Evolutionary conservation across 2,797 vertebrate species (phyloP).

Genomic region (Masticophis lateralis): DNA sequence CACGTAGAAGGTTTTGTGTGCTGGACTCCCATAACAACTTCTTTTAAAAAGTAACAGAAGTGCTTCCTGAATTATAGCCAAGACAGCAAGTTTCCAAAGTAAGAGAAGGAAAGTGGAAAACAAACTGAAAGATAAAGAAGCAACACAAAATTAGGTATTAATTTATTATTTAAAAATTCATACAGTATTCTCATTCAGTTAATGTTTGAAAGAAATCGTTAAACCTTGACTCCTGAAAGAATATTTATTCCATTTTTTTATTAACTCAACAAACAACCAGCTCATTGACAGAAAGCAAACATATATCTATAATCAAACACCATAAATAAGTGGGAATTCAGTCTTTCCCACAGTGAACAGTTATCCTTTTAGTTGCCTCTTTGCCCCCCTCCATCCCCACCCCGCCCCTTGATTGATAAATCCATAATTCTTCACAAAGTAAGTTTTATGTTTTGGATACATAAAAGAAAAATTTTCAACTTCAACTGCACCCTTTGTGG

Average conservation of each 20-base stretch:
- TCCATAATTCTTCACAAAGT: not conserved
- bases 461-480: not conserved
- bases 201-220: not conserved
- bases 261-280: not conserved
- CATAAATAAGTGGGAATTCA: not conserved
- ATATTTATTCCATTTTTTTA: not conserved
- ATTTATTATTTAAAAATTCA: not conserved
- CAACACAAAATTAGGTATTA: not conserved
- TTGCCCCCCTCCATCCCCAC: not conserved
- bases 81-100: not conserved
- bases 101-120: not conserved
- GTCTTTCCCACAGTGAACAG: not conserved
- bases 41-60: not conserved
- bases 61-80: not conserved
- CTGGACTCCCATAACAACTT: not conserved
- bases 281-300: not conserved
- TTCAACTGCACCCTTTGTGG: not conserved
- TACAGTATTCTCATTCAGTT: not conserved
- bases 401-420: not conserved
- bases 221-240: not conserved
- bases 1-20: not conserved
- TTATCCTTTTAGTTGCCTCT: not conserved
- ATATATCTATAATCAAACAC: not conserved
- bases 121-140: not conserved
- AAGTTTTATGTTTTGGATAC: not conserved